Evolutionary conservation across 2,888 invertebrate species (phyloP), one percentile per base, ranked within the genome.

Genomic region (Latrodectus hesperus): DNA sequence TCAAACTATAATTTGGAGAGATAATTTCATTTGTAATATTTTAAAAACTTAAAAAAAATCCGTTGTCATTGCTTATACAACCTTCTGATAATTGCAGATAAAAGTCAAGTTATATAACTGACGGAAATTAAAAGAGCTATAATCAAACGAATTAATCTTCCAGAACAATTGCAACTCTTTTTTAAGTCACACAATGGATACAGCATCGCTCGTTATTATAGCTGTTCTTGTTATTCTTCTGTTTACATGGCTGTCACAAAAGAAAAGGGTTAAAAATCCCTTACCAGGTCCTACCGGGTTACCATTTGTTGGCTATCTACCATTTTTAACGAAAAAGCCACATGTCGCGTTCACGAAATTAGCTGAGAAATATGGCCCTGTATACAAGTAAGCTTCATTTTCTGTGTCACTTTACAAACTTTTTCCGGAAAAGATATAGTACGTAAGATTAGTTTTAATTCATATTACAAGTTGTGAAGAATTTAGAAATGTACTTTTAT

Each of bases 271-370:
- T 16, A 60, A 26, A 51, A 83, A 83, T 26, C 26, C 75, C 9
- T 55, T 76, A 52, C 83, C 83, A 16, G 83, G 83, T 12, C 83
- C 83, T 4, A 53, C 55, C 12, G 78, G 84, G 9, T 55, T 84
- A 38, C 84, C 84, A 16, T 64, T 84, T 67, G 84, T 78, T 16
- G 78, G 84, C 16, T 84, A 84, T 38, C n/a, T 73, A 26, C 84
- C 78, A 38, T 84, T 84, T 14, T 10, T 84, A 65, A 84, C 78
- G 0, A 73, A 17, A 5, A 72, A 84, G 51, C 84, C 78, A 16
- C 52, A 84, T 51, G 26, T 65, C 10, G 78, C 77, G 64, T 52
- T 84, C 6, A 55, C 52, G 14, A 17, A 84, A 17, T 12, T 84
- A 9, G 52, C 77, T 2, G 67, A 77, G 64, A 55, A 8, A 12